Base-by-base conservation (phyloP, 2,888 invertebrate species). In the Dynastes hyllus region DNA sequence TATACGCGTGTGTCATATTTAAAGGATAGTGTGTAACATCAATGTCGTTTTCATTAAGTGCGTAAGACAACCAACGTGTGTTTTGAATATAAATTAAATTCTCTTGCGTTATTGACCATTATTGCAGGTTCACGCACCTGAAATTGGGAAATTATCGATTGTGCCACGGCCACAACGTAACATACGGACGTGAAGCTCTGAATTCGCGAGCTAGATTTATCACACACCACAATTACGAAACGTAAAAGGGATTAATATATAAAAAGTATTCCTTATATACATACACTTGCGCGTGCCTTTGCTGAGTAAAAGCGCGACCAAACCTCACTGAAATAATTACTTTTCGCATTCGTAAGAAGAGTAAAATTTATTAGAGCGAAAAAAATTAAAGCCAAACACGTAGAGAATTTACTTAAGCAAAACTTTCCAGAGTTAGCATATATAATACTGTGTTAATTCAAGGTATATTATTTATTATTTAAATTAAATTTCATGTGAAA, bases 51-150 rank as follows among this genome's bases (percentile, higher is more conserved):
- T 22, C 5, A 16, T 22, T 2, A 8, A 58, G 6, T 8, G 22
- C 55, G 55, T 58, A 58, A 58, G 22, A 58, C 16, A 22, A 8
- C 22, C 16, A n/a, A 16, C 1, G 22, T 22, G 55, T 58, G 22
- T 58, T 5, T 27, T 9, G 55, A 58, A 58, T 58, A 58, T 22
- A 3, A 58, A 58, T 58, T 16, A 16, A 22, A 22, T 45, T 45
- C 55, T 58, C 6, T 58, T 58, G n/a, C 55, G 55, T 58, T 58
- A 58, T 58, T 58, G n/a, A 58, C 16, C 55, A 58, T 58, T 58
- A 58, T 8, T 27, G 55, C 55, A 6, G 55, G 8, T 58, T 8
- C 55, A 58, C 55, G 55, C 55, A 58, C 55, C 8, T 58, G 27
- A 58, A 58, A 58, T 58, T 58, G 55, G 22, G 55, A 58, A 58